Evolutionary conservation across 2,888 invertebrate genomes (phyloP).

Genomic region (Choristoneura rosaceana): DNA sequence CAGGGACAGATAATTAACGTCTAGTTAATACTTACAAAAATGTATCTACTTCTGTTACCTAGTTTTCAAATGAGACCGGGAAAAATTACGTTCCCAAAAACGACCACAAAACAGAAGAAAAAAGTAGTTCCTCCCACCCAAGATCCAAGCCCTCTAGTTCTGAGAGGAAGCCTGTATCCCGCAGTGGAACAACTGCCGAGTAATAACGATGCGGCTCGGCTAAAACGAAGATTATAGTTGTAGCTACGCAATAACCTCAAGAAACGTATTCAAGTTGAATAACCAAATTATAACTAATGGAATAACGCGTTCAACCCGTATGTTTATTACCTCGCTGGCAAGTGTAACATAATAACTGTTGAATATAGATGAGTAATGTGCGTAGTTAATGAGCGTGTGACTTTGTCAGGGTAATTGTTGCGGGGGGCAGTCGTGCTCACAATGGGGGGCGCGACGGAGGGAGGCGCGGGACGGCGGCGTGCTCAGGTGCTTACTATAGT

Average conservation of each 20-base stretch:
- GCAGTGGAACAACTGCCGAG: no score
- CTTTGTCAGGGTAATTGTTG: background rate
- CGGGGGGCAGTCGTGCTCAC: background rate
- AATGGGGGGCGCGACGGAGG: background rate
- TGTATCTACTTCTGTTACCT: no score
- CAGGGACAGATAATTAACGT: no score
- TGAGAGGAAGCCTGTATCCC: no score
- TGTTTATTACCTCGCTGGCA: background rate
- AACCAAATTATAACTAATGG: background rate
- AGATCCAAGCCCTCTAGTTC: no score
- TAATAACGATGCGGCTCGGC: no score
- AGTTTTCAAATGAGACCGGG: no score
- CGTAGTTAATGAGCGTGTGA: constrained; percentile 6
- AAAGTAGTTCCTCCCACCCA: no score
- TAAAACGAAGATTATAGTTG: background rate
- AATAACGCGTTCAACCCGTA: background rate
- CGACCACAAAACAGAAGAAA: no score
- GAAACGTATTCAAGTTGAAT: background rate
- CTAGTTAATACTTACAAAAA: no score
- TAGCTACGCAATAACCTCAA: background rate
- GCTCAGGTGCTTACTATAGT: background rate
- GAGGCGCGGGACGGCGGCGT: background rate
- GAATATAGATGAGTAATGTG: constrained; percentile 5
- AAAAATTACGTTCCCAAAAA: no score
- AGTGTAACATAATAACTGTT: constrained; percentile 5